Percentiles rank a stretch among this genome's conserved stretches.
These are phyloP conservation scores for Cryptophagus acutangulus DNA, from an alignment of 2,888 invertebrate genomes.

Conservation along the genomic window DNA sequence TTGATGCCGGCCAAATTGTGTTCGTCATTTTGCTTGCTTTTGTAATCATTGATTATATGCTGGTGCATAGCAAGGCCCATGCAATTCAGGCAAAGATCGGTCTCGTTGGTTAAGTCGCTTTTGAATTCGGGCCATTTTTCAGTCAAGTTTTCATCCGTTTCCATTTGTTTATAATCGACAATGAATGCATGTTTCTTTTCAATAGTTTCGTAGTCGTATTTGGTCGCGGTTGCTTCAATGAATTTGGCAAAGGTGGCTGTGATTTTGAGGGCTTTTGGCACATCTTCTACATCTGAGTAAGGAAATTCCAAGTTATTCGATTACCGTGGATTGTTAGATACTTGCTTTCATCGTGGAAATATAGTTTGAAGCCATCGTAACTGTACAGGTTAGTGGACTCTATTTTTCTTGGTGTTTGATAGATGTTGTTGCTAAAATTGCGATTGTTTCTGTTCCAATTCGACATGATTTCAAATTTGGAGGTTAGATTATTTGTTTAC, in stretches of 20 bases:
- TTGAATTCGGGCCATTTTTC: slow-evolving; percentile 52
- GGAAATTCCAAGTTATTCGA: background rate
- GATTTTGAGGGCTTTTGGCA: slow-evolving; percentile 42
- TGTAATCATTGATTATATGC: slow-evolving; percentile 49
- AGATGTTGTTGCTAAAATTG: no score
- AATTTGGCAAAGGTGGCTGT: slow-evolving; percentile 55
- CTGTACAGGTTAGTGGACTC: no score
- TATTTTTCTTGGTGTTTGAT: no score
- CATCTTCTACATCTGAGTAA: slow-evolving; percentile 12
- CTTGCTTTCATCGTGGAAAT: slow-evolving; percentile 60
- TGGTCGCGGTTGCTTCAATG: slow-evolving; percentile 48
- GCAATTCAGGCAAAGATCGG: slow-evolving; percentile 63
- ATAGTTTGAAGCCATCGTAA: slow-evolving; percentile 74
- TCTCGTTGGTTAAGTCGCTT: slow-evolving; percentile 62
- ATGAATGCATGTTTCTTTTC: slow-evolving; percentile 55
- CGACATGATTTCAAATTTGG: no score
- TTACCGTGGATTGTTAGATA: background rate
- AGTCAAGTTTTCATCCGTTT: slow-evolving; percentile 54
- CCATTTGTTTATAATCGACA: slow-evolving; percentile 56
- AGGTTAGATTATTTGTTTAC: no score
- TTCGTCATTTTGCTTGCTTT: slow-evolving; percentile 42
- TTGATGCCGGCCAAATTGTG: slow-evolving; percentile 51
- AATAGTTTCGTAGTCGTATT: slow-evolving; percentile 55
- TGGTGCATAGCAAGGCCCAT: slow-evolving; percentile 78
- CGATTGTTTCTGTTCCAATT: no score